phyloP scores from a whole-genome alignment of 2,113 vertebrate genomes.

The Epinephelus cyanopodus region DNA sequence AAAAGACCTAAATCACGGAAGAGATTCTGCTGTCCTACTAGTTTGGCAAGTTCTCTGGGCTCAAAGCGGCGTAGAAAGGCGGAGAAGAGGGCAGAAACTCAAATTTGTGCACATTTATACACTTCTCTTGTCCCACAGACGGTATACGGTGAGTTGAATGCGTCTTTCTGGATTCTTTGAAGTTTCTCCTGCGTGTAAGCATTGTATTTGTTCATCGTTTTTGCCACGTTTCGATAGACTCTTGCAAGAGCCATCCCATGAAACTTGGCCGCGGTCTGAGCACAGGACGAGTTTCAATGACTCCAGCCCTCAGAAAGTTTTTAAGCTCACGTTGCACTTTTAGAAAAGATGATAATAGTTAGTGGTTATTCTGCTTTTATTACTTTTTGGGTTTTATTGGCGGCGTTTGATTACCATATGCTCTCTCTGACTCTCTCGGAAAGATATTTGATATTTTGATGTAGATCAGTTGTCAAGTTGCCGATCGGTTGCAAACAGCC shows the following conservation, averaged over 20 bases:
- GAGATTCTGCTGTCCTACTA: slow-evolving; percentile 82
- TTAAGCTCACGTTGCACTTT: slow-evolving; percentile 49
- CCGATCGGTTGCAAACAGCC: slow-evolving; percentile 28
- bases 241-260: slow-evolving; percentile 63
- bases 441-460: slow-evolving; percentile 56
- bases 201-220: slow-evolving; percentile 38
- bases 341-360: slow-evolving; percentile 3
- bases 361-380: neutral
- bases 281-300: slow-evolving; percentile 48
- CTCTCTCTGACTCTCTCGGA: slow-evolving; percentile 4
- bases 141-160: slow-evolving; percentile 79
- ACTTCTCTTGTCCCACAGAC: slow-evolving; percentile 63
- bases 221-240: slow-evolving; percentile 84
- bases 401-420: slow-evolving; percentile 1
- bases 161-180: slow-evolving; percentile 20
- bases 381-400: neutral
- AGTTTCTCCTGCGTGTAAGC: slow-evolving; percentile 37
- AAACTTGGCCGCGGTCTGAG: slow-evolving; percentile 40
- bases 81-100: slow-evolving; percentile 67
- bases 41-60: slow-evolving; percentile 83
- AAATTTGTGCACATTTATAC: slow-evolving; percentile 64
- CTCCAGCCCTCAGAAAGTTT: slow-evolving; percentile 17
- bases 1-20: slow-evolving; percentile 85
- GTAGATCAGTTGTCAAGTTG: slow-evolving; percentile 43
- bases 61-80: slow-evolving; percentile 72